Conservation (phyloP, 2,888 invertebrate species). For the Molorchus minor region DNA sequence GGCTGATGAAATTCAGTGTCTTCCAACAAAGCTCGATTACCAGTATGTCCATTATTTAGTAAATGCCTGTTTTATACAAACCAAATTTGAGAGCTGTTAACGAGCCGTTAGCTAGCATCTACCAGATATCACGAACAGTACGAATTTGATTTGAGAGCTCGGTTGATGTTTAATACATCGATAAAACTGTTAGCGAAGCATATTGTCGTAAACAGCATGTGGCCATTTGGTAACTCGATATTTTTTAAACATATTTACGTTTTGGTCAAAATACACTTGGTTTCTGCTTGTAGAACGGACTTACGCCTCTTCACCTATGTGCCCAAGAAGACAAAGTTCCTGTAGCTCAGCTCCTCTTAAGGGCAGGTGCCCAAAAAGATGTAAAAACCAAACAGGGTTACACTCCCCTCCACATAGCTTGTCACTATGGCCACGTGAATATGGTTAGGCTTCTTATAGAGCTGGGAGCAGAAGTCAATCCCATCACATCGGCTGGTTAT, state of each 20-base stretch:
- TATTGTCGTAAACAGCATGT: too few species aligned
- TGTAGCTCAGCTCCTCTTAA: conserved; percentile 83
- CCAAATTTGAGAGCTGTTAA: too few species aligned
- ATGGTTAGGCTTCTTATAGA: conserved; percentile 91
- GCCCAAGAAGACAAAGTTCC: conserved; percentile 92
- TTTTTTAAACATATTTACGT: not conserved
- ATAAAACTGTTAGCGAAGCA: too few species aligned
- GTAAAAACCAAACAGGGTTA: conserved; percentile 86
- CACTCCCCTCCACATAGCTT: conserved; percentile 95
- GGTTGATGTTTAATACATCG: too few species aligned
- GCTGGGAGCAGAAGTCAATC: conserved; percentile 87
- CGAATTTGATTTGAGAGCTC: too few species aligned
- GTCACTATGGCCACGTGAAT: conserved; percentile 94
- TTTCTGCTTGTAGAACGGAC: conserved; percentile 72
- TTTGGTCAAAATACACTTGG: not conserved
- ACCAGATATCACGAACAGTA: too few species aligned
- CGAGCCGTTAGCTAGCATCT: too few species aligned
- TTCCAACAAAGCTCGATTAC: too few species aligned
- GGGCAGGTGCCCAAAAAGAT: conserved; percentile 78
- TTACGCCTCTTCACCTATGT: conserved; percentile 94
- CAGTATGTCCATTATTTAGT: too few species aligned
- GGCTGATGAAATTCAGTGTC: too few species aligned
- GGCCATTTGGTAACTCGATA: too few species aligned
- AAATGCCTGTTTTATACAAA: too few species aligned
- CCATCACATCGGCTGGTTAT: conserved; percentile 81